Conservation (phyloP, 1,140 invertebrate genomes). For the Drosophila rhopaloa region DNA sequence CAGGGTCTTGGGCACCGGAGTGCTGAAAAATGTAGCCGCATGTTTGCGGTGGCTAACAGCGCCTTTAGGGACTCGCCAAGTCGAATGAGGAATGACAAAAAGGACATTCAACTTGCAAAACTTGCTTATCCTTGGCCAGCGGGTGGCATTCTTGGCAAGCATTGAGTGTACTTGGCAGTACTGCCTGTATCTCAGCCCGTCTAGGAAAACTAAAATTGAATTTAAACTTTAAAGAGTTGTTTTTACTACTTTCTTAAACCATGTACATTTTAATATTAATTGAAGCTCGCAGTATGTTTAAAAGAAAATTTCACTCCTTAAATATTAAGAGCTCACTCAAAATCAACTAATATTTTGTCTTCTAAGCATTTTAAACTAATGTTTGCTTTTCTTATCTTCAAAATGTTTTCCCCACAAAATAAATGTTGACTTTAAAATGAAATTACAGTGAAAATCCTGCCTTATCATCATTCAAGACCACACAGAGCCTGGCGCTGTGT, state of each 20-base stretch:
- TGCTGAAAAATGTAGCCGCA: conserved; percentile 39
- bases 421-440: conserved; percentile 26
- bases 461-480: conserved; percentile 50
- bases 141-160: conserved; percentile 10
- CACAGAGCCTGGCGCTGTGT: conserved; percentile 34
- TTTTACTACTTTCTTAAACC: too few relatives aligned
- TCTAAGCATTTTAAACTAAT: neutral
- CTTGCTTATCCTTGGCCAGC: conserved; percentile 16
- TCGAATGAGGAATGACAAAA: conserved; percentile 29
- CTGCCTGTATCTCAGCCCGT: conserved; percentile 4
- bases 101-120: conserved; percentile 36
- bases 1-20: neutral
- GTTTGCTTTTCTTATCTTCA: neutral
- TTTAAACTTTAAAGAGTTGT: neutral
- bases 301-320: too few relatives aligned
- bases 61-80: conserved; percentile 1
- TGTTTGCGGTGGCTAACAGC: conserved; percentile 28
- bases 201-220: too few relatives aligned
- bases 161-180: neutral
- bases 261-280: too few relatives aligned
- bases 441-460: conserved; percentile 24
- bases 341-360: neutral
- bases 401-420: neutral
- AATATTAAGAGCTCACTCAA: too few relatives aligned
- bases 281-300: too few relatives aligned